These are phyloP conservation scores for Hystrix brachyura DNA, from an alignment of 2,113 vertebrate genomes.

Conservation along the genomic window DNA sequence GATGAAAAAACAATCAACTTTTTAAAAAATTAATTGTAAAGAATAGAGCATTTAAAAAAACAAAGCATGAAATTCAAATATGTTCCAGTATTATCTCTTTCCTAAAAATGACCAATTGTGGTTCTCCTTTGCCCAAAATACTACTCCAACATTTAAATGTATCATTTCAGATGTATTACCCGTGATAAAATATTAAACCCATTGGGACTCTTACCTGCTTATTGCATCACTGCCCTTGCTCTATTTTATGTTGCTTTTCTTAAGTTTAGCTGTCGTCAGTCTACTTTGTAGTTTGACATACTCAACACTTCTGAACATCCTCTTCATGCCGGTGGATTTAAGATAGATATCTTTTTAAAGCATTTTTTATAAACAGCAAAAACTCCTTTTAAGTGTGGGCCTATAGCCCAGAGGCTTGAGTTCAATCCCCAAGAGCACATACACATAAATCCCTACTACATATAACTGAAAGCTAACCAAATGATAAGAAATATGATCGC, in stretches of 20 bases:
- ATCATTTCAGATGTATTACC: not conserved
- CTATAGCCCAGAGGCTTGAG: not conserved
- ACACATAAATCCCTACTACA: not conserved
- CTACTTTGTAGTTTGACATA: not conserved
- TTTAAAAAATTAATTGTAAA: not conserved
- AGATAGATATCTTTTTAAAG: not conserved
- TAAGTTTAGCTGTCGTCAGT: not conserved
- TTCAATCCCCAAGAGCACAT: not conserved
- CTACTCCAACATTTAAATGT: not conserved
- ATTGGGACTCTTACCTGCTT: not conserved
- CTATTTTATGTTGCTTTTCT: slow-evolving; percentile 16
- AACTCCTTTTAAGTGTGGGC: not conserved
- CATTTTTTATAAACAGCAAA: slow-evolving; percentile 11
- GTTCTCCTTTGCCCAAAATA: not conserved
- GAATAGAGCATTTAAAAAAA: not conserved
- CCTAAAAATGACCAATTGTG: not conserved
- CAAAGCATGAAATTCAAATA: not conserved
- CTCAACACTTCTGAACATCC: slow-evolving; percentile 15
- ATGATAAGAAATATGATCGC: not conserved
- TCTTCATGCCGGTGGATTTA: not conserved
- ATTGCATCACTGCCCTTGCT: not conserved
- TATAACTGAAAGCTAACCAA: not conserved
- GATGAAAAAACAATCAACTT: not conserved
- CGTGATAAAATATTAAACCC: not conserved
- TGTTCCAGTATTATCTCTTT: not conserved